Evolutionary conservation across 2,113 vertebrate genomes (phyloP), one percentile per base, ranked within the genome.

Genomic region (Balaenoptera acutorostrata): DNA sequence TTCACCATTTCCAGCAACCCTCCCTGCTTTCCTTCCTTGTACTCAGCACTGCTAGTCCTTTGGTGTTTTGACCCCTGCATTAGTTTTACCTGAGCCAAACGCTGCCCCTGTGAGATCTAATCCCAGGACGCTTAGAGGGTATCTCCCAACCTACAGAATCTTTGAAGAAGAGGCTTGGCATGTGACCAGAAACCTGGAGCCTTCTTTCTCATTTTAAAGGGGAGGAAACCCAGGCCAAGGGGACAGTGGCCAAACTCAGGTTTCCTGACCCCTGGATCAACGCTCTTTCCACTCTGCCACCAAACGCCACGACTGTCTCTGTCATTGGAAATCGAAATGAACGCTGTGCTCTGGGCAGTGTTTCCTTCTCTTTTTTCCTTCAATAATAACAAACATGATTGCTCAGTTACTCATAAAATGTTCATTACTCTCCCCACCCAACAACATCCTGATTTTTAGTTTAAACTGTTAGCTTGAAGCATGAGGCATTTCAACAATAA

Each of bases 371-470:
- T 94, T 78, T 96, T 57, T 83, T 71, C 15, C 81, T 88, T 93
- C 82, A 72, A 55, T 88, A 85, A 93, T 88, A 97, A 96, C 92
- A 96, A 97, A 93, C 92, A 82, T 3, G 6, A 69, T 69, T 63
- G 88, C 88, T n/a, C 83, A 63, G 95, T 93, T 68, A 68, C 90
- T 98, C 96, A 97, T 98, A 97, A 98, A 97, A 98, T 96, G 90
- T 97, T 98, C 97, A 98, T 97, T 98, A 93, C n/a, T 82, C 46
- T 93, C 83, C 66, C 64, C 46, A 89, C 59, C 86, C 21, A 68
- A 75, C 63, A 81, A 66, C 90, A 91, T 78, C 95, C 85, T 84
- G 96, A 96, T 88, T 97, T 96, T 97, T 72, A 61, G 68, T 95
- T 92, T 93, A 97, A 97, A 96, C 52, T 85, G 71, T 96, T 97